phyloP scores from a whole-genome alignment of 2,797 vertebrate species.

The Luscinia megarhynchos region DNA sequence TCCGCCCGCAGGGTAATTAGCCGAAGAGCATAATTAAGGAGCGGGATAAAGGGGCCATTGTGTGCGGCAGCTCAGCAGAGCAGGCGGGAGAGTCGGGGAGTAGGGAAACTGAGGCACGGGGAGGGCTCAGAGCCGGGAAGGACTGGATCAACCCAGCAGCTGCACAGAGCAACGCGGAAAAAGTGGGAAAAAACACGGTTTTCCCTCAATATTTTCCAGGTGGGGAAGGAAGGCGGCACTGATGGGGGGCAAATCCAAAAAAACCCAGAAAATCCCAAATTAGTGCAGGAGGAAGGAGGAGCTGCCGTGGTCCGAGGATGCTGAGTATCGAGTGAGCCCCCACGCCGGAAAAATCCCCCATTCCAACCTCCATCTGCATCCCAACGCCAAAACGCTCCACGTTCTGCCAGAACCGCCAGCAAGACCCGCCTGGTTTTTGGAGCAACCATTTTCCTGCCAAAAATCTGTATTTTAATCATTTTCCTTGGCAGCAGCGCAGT shows the following conservation, averaged over 20 bases:
- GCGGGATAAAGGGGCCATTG: slow-evolving; percentile 51
- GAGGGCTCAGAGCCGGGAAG: not conserved
- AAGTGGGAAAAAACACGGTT: not conserved
- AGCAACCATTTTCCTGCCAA: slow-evolving; percentile 18
- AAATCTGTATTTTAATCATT: slow-evolving; percentile 15
- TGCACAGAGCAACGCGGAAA: fast-evolving
- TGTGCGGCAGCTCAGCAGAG: not conserved
- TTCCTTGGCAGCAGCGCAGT: not conserved
- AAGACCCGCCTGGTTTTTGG: not conserved
- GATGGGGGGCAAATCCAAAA: not conserved
- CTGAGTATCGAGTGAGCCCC: not conserved
- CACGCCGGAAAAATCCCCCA: not conserved
- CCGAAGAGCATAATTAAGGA: slow-evolving; percentile 50
- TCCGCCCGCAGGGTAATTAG: slow-evolving; percentile 58
- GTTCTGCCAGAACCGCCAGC: not conserved
- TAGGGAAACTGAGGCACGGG: slow-evolving; percentile 45
- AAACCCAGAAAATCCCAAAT: not conserved
- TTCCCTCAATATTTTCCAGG: not conserved
- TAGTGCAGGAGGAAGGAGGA: not conserved
- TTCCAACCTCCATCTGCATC: not conserved
- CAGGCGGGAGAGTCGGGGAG: not conserved
- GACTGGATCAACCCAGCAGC: not conserved
- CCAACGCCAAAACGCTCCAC: not conserved
- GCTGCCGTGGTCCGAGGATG: fast-evolving
- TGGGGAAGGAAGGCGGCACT: not conserved